Evolutionary conservation across 2,888 invertebrate genomes (phyloP).

Genomic region (Caenorhabditis sp.): DNA sequence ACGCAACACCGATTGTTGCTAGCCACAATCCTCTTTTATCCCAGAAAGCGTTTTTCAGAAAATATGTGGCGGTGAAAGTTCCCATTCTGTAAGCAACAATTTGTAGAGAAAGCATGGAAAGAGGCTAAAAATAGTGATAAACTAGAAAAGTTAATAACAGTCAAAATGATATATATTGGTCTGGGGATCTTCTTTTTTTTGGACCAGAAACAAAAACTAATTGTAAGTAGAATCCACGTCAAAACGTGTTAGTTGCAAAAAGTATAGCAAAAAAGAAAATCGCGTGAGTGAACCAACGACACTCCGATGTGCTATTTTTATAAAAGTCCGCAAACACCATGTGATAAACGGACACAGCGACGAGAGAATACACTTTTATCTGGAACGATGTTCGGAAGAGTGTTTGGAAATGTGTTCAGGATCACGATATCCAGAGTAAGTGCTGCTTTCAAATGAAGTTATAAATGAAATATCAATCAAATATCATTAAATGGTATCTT

Average conservation of each 20-base stretch:
- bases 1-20: slow-evolving; percentile 43
- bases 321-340: neutral
- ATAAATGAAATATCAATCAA: too few species aligned
- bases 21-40: slow-evolving; percentile 47
- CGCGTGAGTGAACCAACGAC: neutral
- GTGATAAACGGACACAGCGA: neutral
- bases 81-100: slow-evolving; percentile 56
- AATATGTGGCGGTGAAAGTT: slow-evolving; percentile 61
- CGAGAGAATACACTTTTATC: neutral
- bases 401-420: neutral
- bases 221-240: too few species aligned
- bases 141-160: too few species aligned
- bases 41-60: slow-evolving; percentile 49
- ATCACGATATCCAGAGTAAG: neutral
- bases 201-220: too few species aligned
- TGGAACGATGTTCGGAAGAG: neutral
- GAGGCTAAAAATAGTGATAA: neutral
- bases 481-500: too few species aligned
- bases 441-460: too few species aligned
- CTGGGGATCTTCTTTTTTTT: too few species aligned
- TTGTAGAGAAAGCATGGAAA: too few species aligned
- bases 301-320: neutral
- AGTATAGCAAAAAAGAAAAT: neutral
- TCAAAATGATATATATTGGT: too few species aligned
- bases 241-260: too few species aligned